These are phyloP conservation scores for Prorops nasuta DNA, from an alignment of 1,140 invertebrate genomes.

Conservation along the genomic window DNA sequence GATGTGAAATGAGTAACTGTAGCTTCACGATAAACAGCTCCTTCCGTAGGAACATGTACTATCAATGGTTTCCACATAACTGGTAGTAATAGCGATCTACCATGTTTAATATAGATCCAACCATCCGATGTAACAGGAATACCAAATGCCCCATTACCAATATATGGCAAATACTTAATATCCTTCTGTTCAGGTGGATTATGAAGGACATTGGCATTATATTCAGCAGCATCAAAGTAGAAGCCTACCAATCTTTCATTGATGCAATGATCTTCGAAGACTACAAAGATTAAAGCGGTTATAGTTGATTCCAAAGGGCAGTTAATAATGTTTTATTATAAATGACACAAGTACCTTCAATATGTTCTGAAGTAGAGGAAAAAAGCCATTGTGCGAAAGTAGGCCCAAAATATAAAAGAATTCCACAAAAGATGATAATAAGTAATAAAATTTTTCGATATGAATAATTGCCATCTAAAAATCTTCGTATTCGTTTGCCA, in stretches of 20 bases:
- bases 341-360: conserved; percentile 41
- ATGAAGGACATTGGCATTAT: conserved; percentile 69
- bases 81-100: conserved; percentile 69
- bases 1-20: conserved; percentile 66
- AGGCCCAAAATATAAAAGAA: conserved; percentile 68
- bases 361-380: conserved; percentile 43
- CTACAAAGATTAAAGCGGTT: conserved; percentile 39
- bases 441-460: conserved; percentile 67
- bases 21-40: conserved; percentile 58
- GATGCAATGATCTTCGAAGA: conserved; percentile 64
- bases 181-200: conserved; percentile 59
- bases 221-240: conserved; percentile 60
- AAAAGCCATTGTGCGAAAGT: conserved; percentile 64
- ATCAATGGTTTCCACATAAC: conserved; percentile 75
- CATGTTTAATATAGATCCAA: conserved; percentile 68
- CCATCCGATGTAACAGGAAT: conserved; percentile 64
- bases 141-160: conserved; percentile 78
- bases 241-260: conserved; percentile 64
- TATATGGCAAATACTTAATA: conserved; percentile 69
- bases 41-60: conserved; percentile 55
- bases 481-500: conserved; percentile 59
- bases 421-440: conserved; percentile 60
- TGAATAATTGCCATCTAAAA: conserved; percentile 63
- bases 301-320: not conserved
- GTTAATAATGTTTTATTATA: not conserved